These are phyloP conservation scores for Bombus vancouverensis DNA, from an alignment of 1,140 invertebrate genomes.

Conservation along the genomic window DNA sequence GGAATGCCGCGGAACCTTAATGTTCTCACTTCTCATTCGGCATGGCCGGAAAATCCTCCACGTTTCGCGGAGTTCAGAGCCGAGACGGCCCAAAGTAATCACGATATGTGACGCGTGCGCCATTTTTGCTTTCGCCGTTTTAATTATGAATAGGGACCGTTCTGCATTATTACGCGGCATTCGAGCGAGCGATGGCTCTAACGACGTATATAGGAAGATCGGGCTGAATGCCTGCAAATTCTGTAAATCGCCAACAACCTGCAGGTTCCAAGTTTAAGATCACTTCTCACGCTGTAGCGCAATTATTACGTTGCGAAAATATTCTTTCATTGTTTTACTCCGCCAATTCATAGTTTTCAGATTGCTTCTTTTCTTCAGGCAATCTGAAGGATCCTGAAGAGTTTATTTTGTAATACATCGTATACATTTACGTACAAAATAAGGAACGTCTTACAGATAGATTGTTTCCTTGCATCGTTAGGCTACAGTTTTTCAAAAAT, in stretches of 20 bases:
- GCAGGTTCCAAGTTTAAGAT: neutral
- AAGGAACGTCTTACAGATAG: no score
- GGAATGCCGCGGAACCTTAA: constrained; percentile 44
- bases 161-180: constrained; percentile 1
- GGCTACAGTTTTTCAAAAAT: no score
- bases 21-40: constrained; percentile 42
- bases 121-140: constrained; percentile 28
- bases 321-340: no score
- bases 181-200: neutral
- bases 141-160: constrained; percentile 36
- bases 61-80: neutral
- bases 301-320: no score
- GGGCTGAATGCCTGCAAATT: neutral
- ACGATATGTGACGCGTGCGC: neutral
- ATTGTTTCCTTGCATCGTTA: no score
- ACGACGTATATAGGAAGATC: neutral
- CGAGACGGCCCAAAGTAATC: constrained; percentile 5
- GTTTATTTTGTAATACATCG: no score
- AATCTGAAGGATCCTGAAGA: no score
- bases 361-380: no score
- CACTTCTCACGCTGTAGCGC: neutral
- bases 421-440: no score
- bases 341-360: no score
- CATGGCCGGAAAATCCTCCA: constrained; percentile 5
- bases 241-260: neutral